phyloP scores from a whole-genome alignment of 1,140 invertebrate species.

The Anthonomus grandis region DNA sequence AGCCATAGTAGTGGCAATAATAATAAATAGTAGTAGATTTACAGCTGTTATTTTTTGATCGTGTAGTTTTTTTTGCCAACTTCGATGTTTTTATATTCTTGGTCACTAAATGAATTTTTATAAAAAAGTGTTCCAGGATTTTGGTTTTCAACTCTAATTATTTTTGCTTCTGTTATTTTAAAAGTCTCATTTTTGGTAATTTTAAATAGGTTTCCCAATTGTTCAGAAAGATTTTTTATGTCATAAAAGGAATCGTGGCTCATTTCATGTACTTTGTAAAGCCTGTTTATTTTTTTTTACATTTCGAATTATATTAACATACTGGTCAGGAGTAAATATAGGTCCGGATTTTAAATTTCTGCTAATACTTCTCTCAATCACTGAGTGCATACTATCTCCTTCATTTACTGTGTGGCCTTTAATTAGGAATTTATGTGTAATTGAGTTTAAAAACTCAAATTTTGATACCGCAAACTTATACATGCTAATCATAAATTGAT shows the following conservation, averaged over 20 bases:
- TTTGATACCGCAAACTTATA: background rate
- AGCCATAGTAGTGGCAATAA: too few relatives aligned
- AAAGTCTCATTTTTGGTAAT: background rate
- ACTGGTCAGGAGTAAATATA: constrained; percentile 3
- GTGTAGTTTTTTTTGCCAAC: background rate
- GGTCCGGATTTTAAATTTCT: background rate
- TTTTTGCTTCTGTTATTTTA: background rate
- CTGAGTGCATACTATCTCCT: constrained; percentile 44
- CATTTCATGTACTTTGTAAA: background rate
- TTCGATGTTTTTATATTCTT: background rate
- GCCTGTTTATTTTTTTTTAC: background rate
- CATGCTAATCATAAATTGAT: constrained; percentile 13
- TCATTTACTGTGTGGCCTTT: constrained; percentile 49
- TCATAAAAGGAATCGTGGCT: constrained; percentile 3
- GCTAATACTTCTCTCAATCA: constrained; percentile 40
- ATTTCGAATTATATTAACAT: background rate
- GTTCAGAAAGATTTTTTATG: background rate
- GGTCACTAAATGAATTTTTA: constrained; percentile 5
- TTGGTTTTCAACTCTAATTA: background rate
- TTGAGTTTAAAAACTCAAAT: constrained; percentile 14
- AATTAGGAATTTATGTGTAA: constrained; percentile 45
- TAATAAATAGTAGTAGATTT: background rate
- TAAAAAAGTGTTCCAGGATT: background rate
- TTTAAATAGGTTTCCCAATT: background rate
- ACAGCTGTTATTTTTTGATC: background rate